phyloP scores from a whole-genome alignment of 2,888 invertebrate genomes.

The Leuctra nigra region DNA sequence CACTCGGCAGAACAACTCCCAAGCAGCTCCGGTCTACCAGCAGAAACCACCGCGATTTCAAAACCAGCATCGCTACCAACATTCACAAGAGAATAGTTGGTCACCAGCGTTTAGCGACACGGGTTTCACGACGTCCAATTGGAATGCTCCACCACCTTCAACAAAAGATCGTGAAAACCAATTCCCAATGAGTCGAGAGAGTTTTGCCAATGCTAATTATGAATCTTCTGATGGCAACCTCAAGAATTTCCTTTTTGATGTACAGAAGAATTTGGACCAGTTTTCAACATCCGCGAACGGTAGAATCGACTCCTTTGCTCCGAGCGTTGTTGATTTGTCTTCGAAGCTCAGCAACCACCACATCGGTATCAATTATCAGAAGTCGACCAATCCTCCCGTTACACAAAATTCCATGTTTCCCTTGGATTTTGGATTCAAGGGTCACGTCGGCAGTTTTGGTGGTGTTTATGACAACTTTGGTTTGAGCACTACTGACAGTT shows the following conservation, averaged over 20 bases:
- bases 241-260: no score
- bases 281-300: neutral
- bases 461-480: slow-evolving; percentile 17
- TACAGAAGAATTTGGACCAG: neutral
- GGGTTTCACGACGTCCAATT: slow-evolving; percentile 7
- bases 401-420: slow-evolving; percentile 9
- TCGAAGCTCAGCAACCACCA: neutral
- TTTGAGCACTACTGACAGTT: neutral
- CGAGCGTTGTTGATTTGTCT: no score
- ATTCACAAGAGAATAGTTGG: slow-evolving; percentile 25
- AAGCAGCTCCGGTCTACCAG: slow-evolving; percentile 16
- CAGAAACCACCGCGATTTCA: slow-evolving; percentile 30
- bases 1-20: neutral
- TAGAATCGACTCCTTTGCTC: neutral
- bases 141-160: slow-evolving; percentile 12
- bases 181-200: neutral
- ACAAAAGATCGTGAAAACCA: neutral
- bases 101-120: neutral
- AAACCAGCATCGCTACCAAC: slow-evolving; percentile 32
- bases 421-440: slow-evolving; percentile 8
- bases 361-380: slow-evolving; percentile 1
- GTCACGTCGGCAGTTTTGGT: neutral
- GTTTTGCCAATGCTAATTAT: neutral
- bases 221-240: neutral
- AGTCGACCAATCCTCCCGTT: neutral